A percentile compares a stretch with the other conserved stretches of the same genome.
These are phyloP conservation scores for Typhlichthys eigenmanni DNA, from an alignment of 2,797 vertebrate species.

Conservation along the genomic window DNA sequence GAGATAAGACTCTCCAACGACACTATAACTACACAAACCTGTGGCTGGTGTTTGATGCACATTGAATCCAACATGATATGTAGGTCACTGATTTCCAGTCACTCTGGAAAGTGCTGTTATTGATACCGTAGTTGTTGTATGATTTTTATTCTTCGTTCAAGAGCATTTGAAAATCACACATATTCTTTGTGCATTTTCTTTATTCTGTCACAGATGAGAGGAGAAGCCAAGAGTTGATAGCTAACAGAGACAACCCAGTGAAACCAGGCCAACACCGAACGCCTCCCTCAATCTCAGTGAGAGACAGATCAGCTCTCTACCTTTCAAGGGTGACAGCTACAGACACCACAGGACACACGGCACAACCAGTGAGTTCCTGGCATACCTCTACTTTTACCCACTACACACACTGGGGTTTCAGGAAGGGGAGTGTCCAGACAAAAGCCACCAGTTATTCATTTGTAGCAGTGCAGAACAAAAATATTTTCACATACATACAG, in stretches of 20 bases:
- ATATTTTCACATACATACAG: too few relatives aligned
- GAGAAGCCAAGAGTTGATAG: slow-evolving; percentile 51
- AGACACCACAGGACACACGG: slow-evolving; percentile 57
- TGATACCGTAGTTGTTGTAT: too few relatives aligned
- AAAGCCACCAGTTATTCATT: slow-evolving; percentile 19
- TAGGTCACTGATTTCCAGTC: slow-evolving; percentile 1
- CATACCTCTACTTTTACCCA: slow-evolving; percentile 54
- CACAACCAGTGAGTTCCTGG: slow-evolving; percentile 77
- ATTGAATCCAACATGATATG: slow-evolving; percentile 25
- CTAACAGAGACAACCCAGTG: slow-evolving; percentile 39
- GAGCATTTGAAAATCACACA: background rate
- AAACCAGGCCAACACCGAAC: slow-evolving; percentile 61
- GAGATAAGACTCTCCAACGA: slow-evolving; percentile 63
- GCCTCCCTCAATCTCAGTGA: slow-evolving; percentile 71
- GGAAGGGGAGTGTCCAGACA: slow-evolving; percentile 20
- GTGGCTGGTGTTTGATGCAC: slow-evolving; percentile 16
- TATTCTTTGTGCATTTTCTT: background rate
- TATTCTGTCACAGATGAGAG: slow-evolving; percentile 73
- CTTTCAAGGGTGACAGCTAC: slow-evolving; percentile 76
- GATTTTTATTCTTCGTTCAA: too few relatives aligned
- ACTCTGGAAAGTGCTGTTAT: too few relatives aligned
- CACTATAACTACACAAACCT: slow-evolving; percentile 60
- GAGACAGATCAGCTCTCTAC: slow-evolving; percentile 81
- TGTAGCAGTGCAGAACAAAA: background rate
- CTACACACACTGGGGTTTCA: slow-evolving; percentile 41